Base-by-base conservation (phyloP, 2,888 invertebrate species). In the Hirtodrosophila alboralis region DNA sequence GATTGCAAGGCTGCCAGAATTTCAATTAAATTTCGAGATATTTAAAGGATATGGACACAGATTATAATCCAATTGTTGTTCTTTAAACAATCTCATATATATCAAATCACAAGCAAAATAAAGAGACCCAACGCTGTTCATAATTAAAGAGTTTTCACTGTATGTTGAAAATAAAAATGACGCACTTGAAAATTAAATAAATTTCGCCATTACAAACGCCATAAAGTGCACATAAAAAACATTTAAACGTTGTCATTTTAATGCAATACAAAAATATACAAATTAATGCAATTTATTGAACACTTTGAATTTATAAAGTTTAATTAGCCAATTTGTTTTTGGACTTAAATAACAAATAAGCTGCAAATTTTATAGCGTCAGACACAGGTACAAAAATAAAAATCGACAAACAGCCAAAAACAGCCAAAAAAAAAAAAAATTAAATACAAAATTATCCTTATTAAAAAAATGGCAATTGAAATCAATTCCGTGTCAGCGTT, bases 381-480 rank as follows among this genome's bases (percentile, higher is more conserved):
- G 37, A 64, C 70, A 64, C 70, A 67, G 56, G 16, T 31, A 53
- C 59, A 23, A 49, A 57, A 52, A 66, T 57, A 48, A 28, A 38
- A 27, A 18, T 27, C 3, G 18, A 3, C 13, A 9, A 37, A 18
- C 30, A 18, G 18, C 18, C 13, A 9, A 37, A 51, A 62, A 52
- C 23, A 23, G n/a, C n/a, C n/a, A n/a, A n/a, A n/a, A n/a, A n/a
- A n/a, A n/a, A n/a, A n/a, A 9, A 30, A 31, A 61, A 14, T 18
- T 18, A 5, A 18, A 40, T 43, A 65, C 34, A 28, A 31, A 41
- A 23, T 68, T 66, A 54, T 75, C 75, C 72, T 83, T 63, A 63
- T 72, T 74, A 85, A 79, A 52, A 57, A 47, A 23, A 21, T 4
- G 23, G 48, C 72, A 75, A 71, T 77, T 71, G 63, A 56, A 18